Evolutionary conservation across 2,113 vertebrate species (phyloP), one percentile per base, ranked within the genome.

Genomic region (Cnemophilus loriae): DNA sequence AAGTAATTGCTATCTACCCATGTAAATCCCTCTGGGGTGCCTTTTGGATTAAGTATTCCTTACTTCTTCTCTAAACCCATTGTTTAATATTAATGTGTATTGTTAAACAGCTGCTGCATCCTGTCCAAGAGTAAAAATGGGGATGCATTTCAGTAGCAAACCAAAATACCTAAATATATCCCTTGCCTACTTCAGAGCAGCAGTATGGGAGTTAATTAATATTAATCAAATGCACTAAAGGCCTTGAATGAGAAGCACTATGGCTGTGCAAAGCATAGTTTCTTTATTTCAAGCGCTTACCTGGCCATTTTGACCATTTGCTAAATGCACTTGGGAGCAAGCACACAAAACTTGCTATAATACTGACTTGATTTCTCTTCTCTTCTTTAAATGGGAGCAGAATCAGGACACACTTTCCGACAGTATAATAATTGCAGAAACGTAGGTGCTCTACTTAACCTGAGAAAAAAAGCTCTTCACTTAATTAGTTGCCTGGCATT

Each of bases 71-170:
- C 37, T 87, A 63, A 84, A 92, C 65, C 24, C 46, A 67, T 80
- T 76, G 35, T 88, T 97, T 94, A 96, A 90, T 96, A 90, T 96
- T 95, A 64, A 90, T 60, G 30, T 67, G 32, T 92, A 47, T 60
- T 85, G 57, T 92, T 92, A 70, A 86, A 74, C 63, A 93, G 64
- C 65, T 93, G 75, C 82, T 68, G 47, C 68, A 61, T 90, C 68
- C 39, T 46, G 9, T 63, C 91, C 39, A 56, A 86, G 44, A 71
- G 18, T 16, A 6, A 69, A 89, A 84, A 47, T 5, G 41, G 27
- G 63, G 59, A 70, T 56, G 44, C 47, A 56, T 81, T 92, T 87
- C 64, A 75, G 60, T 9, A 88, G 68, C 67, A 90, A 93, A 74
- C 15, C 7, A 86, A 92, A 44, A 55, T 88, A 39, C 35, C 84